A percentile compares a stretch with the other conserved stretches of the same genome.
These are phyloP conservation scores for Sinocyclocheilus anophthalmus DNA, from an alignment of 2,113 vertebrate genomes.

Conservation along the genomic window DNA sequence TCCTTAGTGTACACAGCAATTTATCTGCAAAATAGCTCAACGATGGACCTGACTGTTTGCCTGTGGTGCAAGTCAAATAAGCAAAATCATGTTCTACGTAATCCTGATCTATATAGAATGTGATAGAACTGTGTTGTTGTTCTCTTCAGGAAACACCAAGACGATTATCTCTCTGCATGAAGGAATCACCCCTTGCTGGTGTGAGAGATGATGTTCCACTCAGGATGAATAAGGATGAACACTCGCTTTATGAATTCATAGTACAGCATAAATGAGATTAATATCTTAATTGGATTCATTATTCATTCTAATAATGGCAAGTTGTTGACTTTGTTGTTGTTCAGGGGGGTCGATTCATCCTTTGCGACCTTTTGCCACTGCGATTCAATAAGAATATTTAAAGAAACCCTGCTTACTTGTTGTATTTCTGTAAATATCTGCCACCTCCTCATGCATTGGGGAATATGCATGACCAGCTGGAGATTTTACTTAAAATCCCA, in stretches of 20 bases:
- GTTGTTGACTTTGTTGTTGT: slow-evolving; percentile 54
- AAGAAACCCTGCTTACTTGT: slow-evolving; percentile 17
- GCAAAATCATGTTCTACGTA: slow-evolving; percentile 25
- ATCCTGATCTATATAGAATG: slow-evolving; percentile 38
- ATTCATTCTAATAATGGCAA: slow-evolving; percentile 61
- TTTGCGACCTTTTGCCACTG: slow-evolving; percentile 54
- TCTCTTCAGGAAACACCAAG: slow-evolving; percentile 47
- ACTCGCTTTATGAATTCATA: slow-evolving; percentile 63
- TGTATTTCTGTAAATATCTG: slow-evolving; percentile 35
- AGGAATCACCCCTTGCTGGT: slow-evolving; percentile 46
- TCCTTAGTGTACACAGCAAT: slow-evolving; percentile 8
- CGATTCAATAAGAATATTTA: slow-evolving; percentile 40
- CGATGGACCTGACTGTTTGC: slow-evolving; percentile 6
- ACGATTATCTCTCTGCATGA: slow-evolving; percentile 32
- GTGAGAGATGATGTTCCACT: slow-evolving; percentile 46
- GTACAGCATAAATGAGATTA: slow-evolving; percentile 53
- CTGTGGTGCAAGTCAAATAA: slow-evolving; percentile 28
- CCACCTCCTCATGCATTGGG: not conserved
- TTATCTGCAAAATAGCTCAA: not conserved
- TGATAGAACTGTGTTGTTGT: slow-evolving; percentile 48
- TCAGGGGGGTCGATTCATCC: slow-evolving; percentile 45
- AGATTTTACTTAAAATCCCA: slow-evolving; percentile 51
- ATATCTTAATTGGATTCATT: slow-evolving; percentile 69
- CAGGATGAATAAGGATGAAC: slow-evolving; percentile 58
- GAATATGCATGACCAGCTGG: slow-evolving; percentile 20